Percentiles rank a stretch among this genome's conserved stretches.
Evolutionary conservation across 2,797 vertebrate species (phyloP).

Genomic region (Todus mexicanus): DNA sequence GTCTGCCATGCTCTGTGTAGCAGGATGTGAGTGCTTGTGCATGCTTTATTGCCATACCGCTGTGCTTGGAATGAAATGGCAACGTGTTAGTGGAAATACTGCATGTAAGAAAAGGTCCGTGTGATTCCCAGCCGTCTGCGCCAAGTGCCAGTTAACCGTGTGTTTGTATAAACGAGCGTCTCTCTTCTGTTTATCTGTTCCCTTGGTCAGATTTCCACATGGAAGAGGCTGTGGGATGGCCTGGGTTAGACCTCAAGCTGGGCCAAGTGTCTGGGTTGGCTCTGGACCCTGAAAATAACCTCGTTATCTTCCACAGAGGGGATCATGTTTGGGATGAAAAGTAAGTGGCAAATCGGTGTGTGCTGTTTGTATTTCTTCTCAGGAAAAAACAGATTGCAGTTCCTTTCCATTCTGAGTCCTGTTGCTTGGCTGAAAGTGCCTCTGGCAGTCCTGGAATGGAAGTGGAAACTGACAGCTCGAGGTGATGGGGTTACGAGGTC

Average conservation of each 20-base stretch:
- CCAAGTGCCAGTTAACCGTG: neutral
- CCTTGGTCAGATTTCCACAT: constrained; percentile 82
- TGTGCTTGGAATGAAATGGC: neutral
- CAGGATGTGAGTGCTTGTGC: constrained; percentile 23
- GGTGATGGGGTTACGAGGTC: neutral
- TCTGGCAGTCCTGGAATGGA: neutral
- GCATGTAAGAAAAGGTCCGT: constrained; percentile 16
- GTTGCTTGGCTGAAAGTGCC: neutral
- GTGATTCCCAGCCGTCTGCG: neutral
- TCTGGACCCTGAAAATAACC: constrained; percentile 84
- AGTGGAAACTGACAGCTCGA: neutral
- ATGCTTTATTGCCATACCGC: neutral
- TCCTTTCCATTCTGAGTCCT: neutral
- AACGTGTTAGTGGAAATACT: neutral
- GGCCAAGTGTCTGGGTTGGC: constrained; percentile 95
- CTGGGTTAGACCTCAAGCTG: constrained; percentile 81
- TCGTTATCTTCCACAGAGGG: constrained; percentile 95
- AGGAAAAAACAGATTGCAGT: neutral
- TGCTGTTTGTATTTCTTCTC: neutral
- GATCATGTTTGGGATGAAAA: constrained; percentile 88
- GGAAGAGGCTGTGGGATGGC: constrained; percentile 86
- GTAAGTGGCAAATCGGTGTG: constrained; percentile 76
- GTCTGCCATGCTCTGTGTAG: neutral
- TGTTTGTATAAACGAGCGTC: neutral
- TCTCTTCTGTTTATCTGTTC: neutral